Evolutionary conservation across 92 coral and sea anemone species (phyloP).

Genomic region (Siderastrea siderea): DNA sequence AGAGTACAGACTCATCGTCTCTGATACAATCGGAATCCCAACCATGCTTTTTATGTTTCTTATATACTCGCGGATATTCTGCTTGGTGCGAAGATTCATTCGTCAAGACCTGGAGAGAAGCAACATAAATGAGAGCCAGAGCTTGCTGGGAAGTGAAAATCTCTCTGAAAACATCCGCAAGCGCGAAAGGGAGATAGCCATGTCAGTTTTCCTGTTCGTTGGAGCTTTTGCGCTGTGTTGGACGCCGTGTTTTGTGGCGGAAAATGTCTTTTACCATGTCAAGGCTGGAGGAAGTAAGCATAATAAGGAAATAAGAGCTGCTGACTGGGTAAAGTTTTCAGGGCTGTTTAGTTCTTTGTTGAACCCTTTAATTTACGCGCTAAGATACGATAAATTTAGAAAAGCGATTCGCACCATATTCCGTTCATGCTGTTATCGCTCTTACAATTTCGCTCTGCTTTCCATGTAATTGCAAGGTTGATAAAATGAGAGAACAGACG

Average conservation of each 20-base stretch:
- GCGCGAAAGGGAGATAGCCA: slow-evolving; percentile 28
- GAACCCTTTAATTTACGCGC: slow-evolving; percentile 36
- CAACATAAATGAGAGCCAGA: not conserved
- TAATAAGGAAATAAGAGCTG: not conserved
- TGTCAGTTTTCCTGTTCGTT: slow-evolving; percentile 41
- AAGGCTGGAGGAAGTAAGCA: no score
- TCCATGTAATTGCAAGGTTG: not conserved
- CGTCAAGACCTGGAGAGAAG: slow-evolving; percentile 22
- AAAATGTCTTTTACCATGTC: slow-evolving; percentile 12
- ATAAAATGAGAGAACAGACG: no score
- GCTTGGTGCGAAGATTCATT: slow-evolving; percentile 34
- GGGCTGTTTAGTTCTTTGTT: slow-evolving; percentile 26
- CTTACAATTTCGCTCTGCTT: not conserved
- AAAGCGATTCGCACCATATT: slow-evolving; percentile 14
- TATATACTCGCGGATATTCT: slow-evolving; percentile 34
- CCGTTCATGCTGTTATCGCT: not conserved
- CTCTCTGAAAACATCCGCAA: not conserved
- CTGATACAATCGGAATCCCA: slow-evolving; percentile 27
- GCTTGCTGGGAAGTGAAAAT: slow-evolving; percentile 10
- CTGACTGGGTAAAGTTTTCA: slow-evolving; percentile 24
- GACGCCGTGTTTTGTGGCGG: slow-evolving; percentile 41
- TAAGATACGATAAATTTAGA: slow-evolving; percentile 40
- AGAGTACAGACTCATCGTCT: slow-evolving; percentile 13
- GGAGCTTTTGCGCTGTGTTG: slow-evolving; percentile 40
- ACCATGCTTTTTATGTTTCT: slow-evolving; percentile 35